phyloP scores from a whole-genome alignment of 2,888 invertebrate species.

The Trichogramma evanescens region DNA sequence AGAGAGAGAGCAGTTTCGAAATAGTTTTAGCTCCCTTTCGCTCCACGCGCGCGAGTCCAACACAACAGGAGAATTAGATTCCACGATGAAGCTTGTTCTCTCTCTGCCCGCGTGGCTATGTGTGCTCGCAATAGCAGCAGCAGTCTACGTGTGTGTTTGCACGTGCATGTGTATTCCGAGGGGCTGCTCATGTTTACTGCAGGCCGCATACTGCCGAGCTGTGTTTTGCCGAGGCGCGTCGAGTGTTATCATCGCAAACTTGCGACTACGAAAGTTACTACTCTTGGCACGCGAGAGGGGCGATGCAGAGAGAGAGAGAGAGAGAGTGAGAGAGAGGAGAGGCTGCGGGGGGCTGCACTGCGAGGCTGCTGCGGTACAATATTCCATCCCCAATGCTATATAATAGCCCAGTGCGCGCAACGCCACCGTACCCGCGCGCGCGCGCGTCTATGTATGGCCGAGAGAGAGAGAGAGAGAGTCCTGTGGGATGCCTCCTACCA shows the following conservation, averaged over 20 bases:
- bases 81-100: slow-evolving; percentile 5
- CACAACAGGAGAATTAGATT: slow-evolving; percentile 21
- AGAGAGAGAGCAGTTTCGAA: slow-evolving; percentile 4
- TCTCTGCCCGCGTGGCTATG: background rate
- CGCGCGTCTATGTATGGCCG: background rate
- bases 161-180: too few relatives aligned
- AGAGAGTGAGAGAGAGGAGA: too few relatives aligned
- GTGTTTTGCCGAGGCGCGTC: slow-evolving; percentile 12
- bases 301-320: too few relatives aligned
- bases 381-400: background rate
- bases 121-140: too few relatives aligned
- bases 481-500: background rate
- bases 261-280: slow-evolving; percentile 18
- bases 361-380: background rate
- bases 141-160: too few relatives aligned
- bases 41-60: background rate
- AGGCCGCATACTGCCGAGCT: too few relatives aligned
- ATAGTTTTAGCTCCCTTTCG: slow-evolving; percentile 8
- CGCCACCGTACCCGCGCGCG: background rate
- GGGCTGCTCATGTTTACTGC: too few relatives aligned
- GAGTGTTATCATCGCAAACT: slow-evolving; percentile 23
- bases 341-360: too few relatives aligned
- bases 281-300: slow-evolving; percentile 10
- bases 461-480: background rate
- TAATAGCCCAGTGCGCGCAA: background rate